Base-by-base conservation (phyloP, 1,140 invertebrate species). In the Liolophura sinensis region DNA sequence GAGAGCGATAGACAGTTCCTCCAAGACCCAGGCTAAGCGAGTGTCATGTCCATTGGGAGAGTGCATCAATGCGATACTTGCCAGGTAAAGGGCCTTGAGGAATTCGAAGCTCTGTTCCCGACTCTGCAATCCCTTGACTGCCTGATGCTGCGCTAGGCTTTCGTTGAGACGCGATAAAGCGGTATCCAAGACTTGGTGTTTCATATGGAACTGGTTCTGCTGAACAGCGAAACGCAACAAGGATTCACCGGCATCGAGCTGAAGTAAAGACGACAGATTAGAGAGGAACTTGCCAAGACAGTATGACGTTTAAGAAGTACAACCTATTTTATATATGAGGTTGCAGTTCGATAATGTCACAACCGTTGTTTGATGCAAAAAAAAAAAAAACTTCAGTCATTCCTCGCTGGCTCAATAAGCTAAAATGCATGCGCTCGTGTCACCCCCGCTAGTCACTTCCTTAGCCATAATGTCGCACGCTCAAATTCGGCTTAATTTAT, bases 181-280 rank as follows among this genome's bases (percentile, higher is more conserved):
- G 0, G 31, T 40, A 40, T 54, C 16, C 14, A 69, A 49, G 18
- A 47, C 51, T 31, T 16, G 14, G 40, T 18, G 27, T 50, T 60
- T 31, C 16, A n/a, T 47, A 24, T 15, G n/a, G 50, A 31, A 7
- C 31, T 59, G 31, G 6, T 50, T 46, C 11, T 62, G 50, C 11
- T 61, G 59, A 12, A 64, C 68, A 22, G 61, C 54, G 46, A 48
- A 70, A 60, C 50, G 65, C 60, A 70, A 31, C 24, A 70, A 49
- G 7, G 64, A 25, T n/a, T 70, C 68, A 1, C 47, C 64, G 1
- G 68, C 64, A 31, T 63, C 58, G 46, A 63, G 65, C 68, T 70
- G 60, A 63, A 63, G n/a, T n/a, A n/a, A n/a, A n/a, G n/a, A n/a
- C n/a, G n/a, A n/a, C n/a, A n/a, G n/a, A n/a, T n/a, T n/a, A n/a